Evolutionary conservation across 2,113 vertebrate species (phyloP), one percentile per base, ranked within the genome.

Genomic region (Sapajus apella): DNA sequence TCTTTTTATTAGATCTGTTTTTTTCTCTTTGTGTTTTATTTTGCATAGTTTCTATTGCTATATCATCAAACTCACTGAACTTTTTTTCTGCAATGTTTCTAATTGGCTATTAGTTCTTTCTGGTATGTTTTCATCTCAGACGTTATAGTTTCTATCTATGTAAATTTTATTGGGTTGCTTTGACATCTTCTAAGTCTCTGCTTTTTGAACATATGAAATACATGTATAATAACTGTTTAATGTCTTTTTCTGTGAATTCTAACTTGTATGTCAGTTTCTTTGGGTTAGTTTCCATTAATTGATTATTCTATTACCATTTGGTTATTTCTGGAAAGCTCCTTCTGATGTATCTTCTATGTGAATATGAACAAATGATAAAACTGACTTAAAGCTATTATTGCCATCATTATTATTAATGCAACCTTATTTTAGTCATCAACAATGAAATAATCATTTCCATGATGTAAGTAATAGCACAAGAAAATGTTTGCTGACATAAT

Each of bases 141-240:
- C 3, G 0, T 4, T 3, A 21, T 30, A 9, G 6, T 21, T 61
- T 37, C 64, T 27, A 11, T 8, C 17, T 75, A 25, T 45, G 1
- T 14, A n/a, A 27, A n/a, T 43, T 50, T 0, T 0, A 8, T 2
- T 12, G 17, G 18, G 17, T 68, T n/a, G 0, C 58, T 61, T 43
- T 43, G 45, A 16, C 4, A 11, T 27, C n/a, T 27, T 37, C 35
- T 23, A 0, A 16, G 23, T 61, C 16, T 70, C 7, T 0, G 8
- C 3, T 21, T 76, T 75, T 35, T 14, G 13, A 37, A 16, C 7
- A 1, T 3, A 1, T 0, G 20, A 43, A 45, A 37, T 6, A 43
- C 40, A 45, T 5, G 30, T 21, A 6, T 11, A 35, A 0, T 35
- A 58, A 27, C 11, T 1, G 23, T 58, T 79, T 25, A 37, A 10